Conservation (phyloP, 2,888 invertebrate genomes). For the Tetragonula carbonaria region DNA sequence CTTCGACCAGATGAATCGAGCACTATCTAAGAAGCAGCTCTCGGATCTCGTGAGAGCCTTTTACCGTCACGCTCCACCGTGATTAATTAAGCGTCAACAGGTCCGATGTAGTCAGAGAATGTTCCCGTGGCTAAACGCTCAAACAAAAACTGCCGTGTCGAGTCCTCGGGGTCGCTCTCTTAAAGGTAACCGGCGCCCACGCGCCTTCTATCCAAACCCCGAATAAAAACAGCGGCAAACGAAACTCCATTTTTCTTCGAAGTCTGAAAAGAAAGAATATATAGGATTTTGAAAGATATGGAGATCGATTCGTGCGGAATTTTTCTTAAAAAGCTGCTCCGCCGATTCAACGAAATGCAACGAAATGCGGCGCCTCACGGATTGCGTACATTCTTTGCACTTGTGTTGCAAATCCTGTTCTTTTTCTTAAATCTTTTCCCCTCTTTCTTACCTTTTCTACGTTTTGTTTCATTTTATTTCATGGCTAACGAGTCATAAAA, state of each 20-base stretch:
- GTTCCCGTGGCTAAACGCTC: neutral
- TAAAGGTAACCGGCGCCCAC: neutral
- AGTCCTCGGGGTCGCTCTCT: neutral
- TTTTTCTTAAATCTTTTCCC: conserved; percentile 6
- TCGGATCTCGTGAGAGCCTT: neutral
- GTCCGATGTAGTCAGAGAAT: conserved; percentile 19
- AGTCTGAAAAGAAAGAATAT: neutral
- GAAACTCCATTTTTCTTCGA: neutral
- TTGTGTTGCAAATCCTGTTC: conserved; percentile 29
- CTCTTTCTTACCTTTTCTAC: conserved; percentile 40
- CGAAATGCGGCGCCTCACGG: conserved; percentile 9
- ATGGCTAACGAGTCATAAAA: too few relatives aligned
- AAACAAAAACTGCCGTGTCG: neutral
- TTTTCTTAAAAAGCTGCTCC: neutral
- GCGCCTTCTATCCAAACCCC: neutral
- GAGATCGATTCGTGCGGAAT: conserved; percentile 30
- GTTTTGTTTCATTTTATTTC: neutral
- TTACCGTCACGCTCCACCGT: conserved; percentile 3
- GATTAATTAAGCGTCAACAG: conserved; percentile 45
- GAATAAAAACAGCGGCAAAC: neutral
- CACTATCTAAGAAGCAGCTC: conserved; percentile 15
- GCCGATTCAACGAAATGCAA: conserved; percentile 48
- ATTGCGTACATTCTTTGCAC: neutral
- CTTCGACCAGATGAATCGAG: conserved; percentile 14
- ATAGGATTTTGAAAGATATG: neutral